Base-by-base conservation (phyloP, 2,113 vertebrate species). In the Cyprinodon tularosa region DNA sequence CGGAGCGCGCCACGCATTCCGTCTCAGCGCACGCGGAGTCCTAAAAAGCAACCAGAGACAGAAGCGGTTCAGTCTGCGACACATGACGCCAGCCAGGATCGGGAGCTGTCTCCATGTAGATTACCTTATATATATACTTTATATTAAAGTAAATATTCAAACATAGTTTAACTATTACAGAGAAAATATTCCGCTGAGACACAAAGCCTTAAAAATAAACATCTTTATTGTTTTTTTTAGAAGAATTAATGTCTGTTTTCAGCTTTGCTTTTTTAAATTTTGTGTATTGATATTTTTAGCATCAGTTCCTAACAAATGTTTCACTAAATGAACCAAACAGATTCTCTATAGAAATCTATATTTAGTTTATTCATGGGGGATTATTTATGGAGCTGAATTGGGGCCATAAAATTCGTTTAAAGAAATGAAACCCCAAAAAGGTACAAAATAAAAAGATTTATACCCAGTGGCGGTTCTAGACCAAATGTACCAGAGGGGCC, bases 1-100 rank as follows among this genome's bases (percentile, higher is more conserved):
- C 71, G 82, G 83, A 72, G 85, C 86, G 89, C 93, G 89, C 89
- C 90, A 77, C 36, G 80, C 85, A 91, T 89, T 81, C 81, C 78
- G 62, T 47, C 38, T 84, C 84, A 77, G 62, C 64, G 60, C 77
- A 71, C 62, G 68, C 45, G 76, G 39, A 80, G 73, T 72, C 81
- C 83, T 88, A 89, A 91, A 92, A 29, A 85, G 66, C 39, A 72
- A 81, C 15, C 83, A 78, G 73, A 82, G 76, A 88, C 82, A 81
- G 83, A 62, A 81, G 68, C 59, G 81, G 74, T 0, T 60, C 78
- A 72, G 86, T 84, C 86, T 78, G 17, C 71, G 73, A 59, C 77
- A 83, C 67, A 68, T 70, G 82, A 71, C 42, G 70, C 59, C 75
- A 78, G 1, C 22, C 50, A 29, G 2, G 53, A 57, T 10, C 53